These are phyloP conservation scores for Pagrus major DNA, from an alignment of 2,113 vertebrate species.

Conservation along the genomic window DNA sequence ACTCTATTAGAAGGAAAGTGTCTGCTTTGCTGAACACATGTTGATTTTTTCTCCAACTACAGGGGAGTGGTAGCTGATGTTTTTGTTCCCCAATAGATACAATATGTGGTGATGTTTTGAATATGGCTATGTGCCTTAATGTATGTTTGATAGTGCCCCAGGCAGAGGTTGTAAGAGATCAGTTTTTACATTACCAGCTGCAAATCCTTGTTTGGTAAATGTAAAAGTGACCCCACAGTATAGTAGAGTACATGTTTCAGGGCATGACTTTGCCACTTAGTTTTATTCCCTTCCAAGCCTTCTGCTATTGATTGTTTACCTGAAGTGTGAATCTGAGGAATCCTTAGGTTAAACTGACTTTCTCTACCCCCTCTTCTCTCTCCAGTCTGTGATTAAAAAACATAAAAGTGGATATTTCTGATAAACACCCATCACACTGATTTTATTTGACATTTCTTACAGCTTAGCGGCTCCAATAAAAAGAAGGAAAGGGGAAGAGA, in stretches of 20 bases:
- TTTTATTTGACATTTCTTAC: conserved; percentile 28
- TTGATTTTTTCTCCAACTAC: conserved; percentile 42
- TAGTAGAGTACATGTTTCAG: conserved; percentile 44
- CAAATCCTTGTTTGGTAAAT: conserved; percentile 44
- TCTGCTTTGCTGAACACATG: conserved; percentile 69
- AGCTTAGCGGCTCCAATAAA: conserved; percentile 37
- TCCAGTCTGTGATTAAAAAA: conserved; percentile 33
- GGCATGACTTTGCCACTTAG: conserved; percentile 32
- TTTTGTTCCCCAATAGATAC: conserved; percentile 64
- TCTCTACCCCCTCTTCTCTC: conserved; percentile 26
- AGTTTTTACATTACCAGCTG: conserved; percentile 45
- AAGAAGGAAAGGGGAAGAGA: conserved; percentile 40
- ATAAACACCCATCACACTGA: conserved; percentile 9
- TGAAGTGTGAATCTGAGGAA: conserved; percentile 37
- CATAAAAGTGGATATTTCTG: conserved; percentile 27
- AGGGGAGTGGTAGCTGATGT: conserved; percentile 48
- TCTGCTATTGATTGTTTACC: conserved; percentile 60
- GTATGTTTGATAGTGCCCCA: conserved; percentile 73
- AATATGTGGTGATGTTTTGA: conserved; percentile 72
- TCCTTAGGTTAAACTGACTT: conserved; percentile 25
- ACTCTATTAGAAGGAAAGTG: conserved; percentile 31
- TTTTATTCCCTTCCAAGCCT: conserved; percentile 42
- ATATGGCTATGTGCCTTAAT: conserved; percentile 86
- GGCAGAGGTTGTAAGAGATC: conserved; percentile 58
- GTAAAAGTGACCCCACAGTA: conserved; percentile 43